Base-by-base conservation (phyloP, 2,113 vertebrate species). In the Glaucidium brasilianum region DNA sequence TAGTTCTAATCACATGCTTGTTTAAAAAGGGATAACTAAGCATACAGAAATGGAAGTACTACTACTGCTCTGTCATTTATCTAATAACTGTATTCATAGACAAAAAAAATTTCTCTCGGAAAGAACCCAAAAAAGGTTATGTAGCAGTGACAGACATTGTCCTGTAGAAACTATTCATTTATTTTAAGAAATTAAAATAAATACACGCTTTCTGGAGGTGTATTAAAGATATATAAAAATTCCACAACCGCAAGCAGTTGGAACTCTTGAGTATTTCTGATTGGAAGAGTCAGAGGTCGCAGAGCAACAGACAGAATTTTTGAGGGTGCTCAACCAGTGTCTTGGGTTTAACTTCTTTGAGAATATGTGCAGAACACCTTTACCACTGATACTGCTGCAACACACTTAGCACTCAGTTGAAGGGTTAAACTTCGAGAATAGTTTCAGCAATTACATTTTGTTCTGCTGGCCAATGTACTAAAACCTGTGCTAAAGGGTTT, bases 61-160 rank as follows among this genome's bases (percentile, higher is more conserved):
- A 78, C 69, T 89, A 92, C 26, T 87, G 56, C 15, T 91, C 84
- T 76, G 50, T 53, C 73, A 85, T 86, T 92, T 91, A 5, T 78
- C 35, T 79, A 86, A 50, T 60, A 92, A 56, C 39, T 52, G 19
- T 47, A 25, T 17, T 88, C 68, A 69, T 1, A 85, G 82, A 92
- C 71, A 69, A 69, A 60, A 76, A 95, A 94, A 86, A 32, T 47
- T 11, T 87, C 43, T 64, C 69, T 87, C 1, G 0, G 80, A 85
- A 89, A 79, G 80, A 92, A 89, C 41, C 55, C 86, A 58, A 50
- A 15, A 5, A 72, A 87, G 19, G 53, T 87, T 92, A 97, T 32
- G 39, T 49, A 89, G 79, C 34, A 66, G 63, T 29, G 43, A 86
- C 59, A 94, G 74, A 60, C 59, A 71, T 15, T 0, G 1, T 27